phyloP scores from a whole-genome alignment of 2,113 vertebrate genomes.

The Tragulus kanchil region DNA sequence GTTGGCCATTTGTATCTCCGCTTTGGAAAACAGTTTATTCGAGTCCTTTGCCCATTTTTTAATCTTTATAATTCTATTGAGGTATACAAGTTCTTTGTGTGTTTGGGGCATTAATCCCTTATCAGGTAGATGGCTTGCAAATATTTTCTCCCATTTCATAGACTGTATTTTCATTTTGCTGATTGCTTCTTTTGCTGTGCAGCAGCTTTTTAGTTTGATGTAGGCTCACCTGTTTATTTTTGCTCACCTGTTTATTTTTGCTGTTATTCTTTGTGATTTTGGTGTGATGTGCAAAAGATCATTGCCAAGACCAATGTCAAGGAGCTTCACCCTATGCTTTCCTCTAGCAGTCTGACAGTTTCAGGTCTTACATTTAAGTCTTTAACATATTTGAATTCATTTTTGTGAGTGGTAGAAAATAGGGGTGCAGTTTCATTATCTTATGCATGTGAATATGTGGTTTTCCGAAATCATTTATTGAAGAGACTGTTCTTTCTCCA shows the following conservation, averaged over 20 bases:
- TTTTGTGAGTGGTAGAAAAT: neutral
- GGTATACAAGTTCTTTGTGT: neutral
- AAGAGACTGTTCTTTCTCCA: neutral
- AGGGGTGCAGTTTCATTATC: neutral
- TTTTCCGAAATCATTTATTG: neutral
- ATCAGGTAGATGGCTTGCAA: neutral
- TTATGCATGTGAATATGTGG: neutral
- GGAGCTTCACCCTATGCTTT: neutral
- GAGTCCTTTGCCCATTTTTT: neutral
- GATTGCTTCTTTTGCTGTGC: neutral
- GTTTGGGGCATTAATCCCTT: constrained; percentile 7
- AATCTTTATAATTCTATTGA: neutral
- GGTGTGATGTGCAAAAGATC: neutral
- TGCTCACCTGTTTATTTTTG: neutral
- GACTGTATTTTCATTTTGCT: neutral
- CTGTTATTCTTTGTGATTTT: neutral
- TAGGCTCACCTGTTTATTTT: neutral
- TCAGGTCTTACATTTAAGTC: neutral
- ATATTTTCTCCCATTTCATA: neutral
- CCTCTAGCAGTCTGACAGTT: neutral
- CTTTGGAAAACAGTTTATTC: neutral
- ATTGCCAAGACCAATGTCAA: neutral
- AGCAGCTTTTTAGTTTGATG: neutral
- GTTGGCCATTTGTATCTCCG: neutral
- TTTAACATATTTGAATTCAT: neutral